Conservation (phyloP, 2,888 invertebrate genomes). For the Globia sparganii region DNA sequence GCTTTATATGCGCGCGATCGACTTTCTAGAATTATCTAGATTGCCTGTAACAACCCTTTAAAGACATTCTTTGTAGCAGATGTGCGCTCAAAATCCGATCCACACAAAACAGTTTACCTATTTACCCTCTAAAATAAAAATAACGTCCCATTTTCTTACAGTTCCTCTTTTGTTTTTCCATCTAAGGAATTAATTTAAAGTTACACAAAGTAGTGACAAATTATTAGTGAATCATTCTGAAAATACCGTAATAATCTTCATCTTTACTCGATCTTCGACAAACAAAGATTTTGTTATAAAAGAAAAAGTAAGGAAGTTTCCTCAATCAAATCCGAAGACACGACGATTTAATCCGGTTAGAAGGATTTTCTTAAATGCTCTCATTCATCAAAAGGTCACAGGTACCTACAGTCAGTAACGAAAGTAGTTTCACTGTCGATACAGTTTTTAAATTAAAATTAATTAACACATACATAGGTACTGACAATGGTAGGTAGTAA, state of each 20-base stretch:
- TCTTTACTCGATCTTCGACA: neutral
- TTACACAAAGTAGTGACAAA: slow-evolving; percentile 3
- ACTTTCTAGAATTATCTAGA: slow-evolving; percentile 24
- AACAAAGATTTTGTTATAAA: slow-evolving; percentile 13
- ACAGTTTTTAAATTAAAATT: neutral
- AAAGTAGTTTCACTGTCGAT: neutral
- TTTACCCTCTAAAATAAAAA: neutral
- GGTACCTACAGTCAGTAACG: neutral
- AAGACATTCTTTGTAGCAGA: neutral
- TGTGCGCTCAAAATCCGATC: neutral
- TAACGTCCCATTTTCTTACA: neutral
- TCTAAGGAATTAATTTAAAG: neutral
- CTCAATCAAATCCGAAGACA: slow-evolving; percentile 4
- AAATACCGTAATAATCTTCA: slow-evolving; percentile 36
- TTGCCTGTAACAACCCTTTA: neutral
- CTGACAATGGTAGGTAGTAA: neutral
- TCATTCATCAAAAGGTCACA: neutral
- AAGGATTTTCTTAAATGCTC: neutral
- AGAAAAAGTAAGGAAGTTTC: slow-evolving; percentile 12
- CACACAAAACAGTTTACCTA: neutral
- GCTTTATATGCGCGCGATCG: slow-evolving; percentile 1
- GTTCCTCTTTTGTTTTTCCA: neutral
- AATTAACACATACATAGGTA: neutral
- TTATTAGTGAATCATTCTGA: slow-evolving; percentile 26
- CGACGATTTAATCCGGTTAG: slow-evolving; percentile 19